These are phyloP conservation scores for Capreolus pygargus DNA, from an alignment of 2,113 vertebrate species.

Conservation along the genomic window DNA sequence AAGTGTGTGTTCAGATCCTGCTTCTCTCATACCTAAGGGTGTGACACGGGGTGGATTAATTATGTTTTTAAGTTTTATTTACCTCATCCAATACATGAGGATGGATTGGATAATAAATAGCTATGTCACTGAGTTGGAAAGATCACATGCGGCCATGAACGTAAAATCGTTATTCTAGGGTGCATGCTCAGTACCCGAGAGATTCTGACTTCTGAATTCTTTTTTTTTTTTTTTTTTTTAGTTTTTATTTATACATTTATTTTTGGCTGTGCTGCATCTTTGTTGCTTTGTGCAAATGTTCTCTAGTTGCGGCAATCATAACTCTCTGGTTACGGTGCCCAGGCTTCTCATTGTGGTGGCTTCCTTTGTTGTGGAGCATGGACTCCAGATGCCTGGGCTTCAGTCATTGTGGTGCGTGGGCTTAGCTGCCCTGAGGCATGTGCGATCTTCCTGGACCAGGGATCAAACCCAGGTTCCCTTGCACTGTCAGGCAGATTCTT, in stretches of 20 bases:
- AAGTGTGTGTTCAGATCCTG: not conserved
- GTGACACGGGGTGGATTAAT: not conserved
- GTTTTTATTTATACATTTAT: not conserved
- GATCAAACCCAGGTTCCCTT: not conserved
- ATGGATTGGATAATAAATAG: not conserved
- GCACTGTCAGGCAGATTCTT: not conserved
- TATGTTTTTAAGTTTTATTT: not conserved
- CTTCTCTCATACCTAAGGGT: not conserved
- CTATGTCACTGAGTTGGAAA: not conserved
- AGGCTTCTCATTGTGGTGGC: not conserved
- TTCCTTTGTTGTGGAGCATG: not conserved
- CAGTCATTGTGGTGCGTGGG: rapidly evolving
- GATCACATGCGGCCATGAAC: too few species aligned
- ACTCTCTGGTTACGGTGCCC: not conserved
- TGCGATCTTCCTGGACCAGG: not conserved
- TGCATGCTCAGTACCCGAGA: not conserved
- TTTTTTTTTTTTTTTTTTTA: not conserved
- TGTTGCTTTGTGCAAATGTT: not conserved
- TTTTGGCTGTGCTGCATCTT: not conserved
- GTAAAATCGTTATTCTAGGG: not conserved
- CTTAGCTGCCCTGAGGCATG: not conserved
- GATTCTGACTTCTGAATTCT: not conserved
- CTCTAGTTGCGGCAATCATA: not conserved
- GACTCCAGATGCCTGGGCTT: not conserved
- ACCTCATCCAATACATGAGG: not conserved